Evolutionary conservation across 2,888 invertebrate species (phyloP).

Genomic region (Graphium colonna): DNA sequence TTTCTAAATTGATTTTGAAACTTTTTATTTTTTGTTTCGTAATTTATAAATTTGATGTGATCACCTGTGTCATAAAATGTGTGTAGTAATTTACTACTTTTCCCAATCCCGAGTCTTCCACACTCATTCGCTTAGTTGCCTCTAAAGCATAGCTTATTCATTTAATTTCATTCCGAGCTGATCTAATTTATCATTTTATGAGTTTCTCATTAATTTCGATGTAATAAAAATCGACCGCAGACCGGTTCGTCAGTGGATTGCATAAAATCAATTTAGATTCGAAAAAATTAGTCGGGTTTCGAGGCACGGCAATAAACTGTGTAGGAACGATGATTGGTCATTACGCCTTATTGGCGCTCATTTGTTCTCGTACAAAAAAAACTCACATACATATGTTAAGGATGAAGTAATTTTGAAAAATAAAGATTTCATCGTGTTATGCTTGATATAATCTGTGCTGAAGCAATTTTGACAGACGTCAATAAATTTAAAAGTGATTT

Average conservation of each 20-base stretch:
- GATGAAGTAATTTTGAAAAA: background rate
- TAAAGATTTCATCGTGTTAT: too few species aligned
- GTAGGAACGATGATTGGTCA: background rate
- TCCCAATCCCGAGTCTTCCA: too few species aligned
- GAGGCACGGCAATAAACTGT: background rate
- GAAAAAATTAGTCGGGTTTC: background rate
- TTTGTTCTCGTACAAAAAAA: background rate
- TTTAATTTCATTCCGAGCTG: background rate
- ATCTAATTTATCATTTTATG: conserved; percentile 2
- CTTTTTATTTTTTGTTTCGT: too few species aligned
- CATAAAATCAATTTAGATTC: conserved; percentile 9
- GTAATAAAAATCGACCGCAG: conserved; percentile 1
- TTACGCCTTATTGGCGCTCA: background rate
- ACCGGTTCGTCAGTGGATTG: background rate
- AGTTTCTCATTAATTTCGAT: background rate
- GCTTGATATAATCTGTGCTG: too few species aligned
- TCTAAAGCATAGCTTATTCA: background rate
- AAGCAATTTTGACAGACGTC: background rate
- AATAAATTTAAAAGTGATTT: background rate
- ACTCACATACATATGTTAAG: background rate
- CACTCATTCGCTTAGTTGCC: too few species aligned
- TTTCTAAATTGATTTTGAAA: too few species aligned
- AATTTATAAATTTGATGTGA: too few species aligned
- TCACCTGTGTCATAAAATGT: too few species aligned
- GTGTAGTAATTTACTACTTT: too few species aligned